Base-by-base conservation (phyloP, 2,888 invertebrate species). In the Idaea biselata region DNA sequence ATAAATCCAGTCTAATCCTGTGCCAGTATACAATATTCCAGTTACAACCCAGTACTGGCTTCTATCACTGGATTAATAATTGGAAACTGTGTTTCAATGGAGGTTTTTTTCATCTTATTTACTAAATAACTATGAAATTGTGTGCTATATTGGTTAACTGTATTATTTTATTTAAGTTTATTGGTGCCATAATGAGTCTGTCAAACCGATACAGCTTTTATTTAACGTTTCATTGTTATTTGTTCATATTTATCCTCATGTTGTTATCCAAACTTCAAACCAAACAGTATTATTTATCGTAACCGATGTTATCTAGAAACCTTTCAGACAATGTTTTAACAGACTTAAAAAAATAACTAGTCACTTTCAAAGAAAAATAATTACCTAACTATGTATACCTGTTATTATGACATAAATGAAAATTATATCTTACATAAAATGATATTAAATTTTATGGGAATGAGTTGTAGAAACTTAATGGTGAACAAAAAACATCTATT, bases 121-220 rank as follows among this genome's bases (percentile, higher is more conserved):
- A 63, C 61, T 62, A 62, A 62, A 67, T 67, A 67, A 62, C 64
- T 58, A 59, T 56, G 55, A 70, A 68, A 67, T 64, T 62, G 71
- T 65, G 68, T 70, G 60, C 55, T 64, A 44, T 44, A 44, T 44
- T 44, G 7, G 14, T 8, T 44, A 25, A 7, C 44, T 44, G 44
- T 14, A 11, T 44, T 8, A 44, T 72, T 76, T 68, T 73, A 72
- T 76, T 68, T 73, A 72, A 73, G 73, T 80, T 69, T 73, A 73
- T 81, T 81, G 83, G 86, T 86, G 86, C 86, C 86, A 86, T 86
- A 86, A 70, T 3, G 69, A 74, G 61, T 73, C 60, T 75, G 67
- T 62, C 54, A 58, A 25, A 44, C 58, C 16, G 14, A 44, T 8
- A 44, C 44, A 44, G 44, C 11, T 44, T 44, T 44, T 44, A 11